Percentiles rank a stretch among this genome's conserved stretches.
Conservation (phyloP, 2,888 invertebrate species). For the Machimus atricapillus region DNA sequence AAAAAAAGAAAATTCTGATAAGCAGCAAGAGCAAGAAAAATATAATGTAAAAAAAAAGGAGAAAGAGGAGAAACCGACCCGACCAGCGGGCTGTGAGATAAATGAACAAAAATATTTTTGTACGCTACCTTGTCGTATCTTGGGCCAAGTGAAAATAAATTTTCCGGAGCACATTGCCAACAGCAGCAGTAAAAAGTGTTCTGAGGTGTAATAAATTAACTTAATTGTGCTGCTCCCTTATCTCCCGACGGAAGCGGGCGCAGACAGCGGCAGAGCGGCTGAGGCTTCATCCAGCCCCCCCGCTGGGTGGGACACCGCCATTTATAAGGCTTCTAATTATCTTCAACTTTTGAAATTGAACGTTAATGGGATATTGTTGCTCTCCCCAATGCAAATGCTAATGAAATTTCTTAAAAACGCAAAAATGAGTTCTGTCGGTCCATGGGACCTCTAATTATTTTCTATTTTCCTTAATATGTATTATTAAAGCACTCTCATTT, state of each 20-base stretch:
- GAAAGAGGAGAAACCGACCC: background rate
- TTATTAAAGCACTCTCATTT: background rate
- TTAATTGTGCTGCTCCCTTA: constrained; percentile 26
- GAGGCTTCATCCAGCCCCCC: background rate
- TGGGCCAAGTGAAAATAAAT: constrained; percentile 36
- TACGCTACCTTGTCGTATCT: background rate
- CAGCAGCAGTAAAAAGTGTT: constrained; percentile 31
- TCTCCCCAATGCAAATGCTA: background rate
- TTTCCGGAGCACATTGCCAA: constrained; percentile 33
- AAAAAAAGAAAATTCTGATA: background rate
- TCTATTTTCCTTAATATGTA: background rate
- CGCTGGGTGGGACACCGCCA: background rate
- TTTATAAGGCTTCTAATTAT: background rate
- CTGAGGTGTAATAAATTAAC: constrained; percentile 39
- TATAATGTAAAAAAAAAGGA: background rate
- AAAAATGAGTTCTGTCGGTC: background rate
- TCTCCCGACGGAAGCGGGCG: constrained; percentile 4
- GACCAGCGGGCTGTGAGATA: background rate
- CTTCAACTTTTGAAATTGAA: background rate
- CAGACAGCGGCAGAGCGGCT: background rate
- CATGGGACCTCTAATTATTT: background rate
- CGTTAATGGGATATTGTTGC: background rate
- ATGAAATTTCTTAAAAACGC: background rate
- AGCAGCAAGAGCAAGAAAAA: background rate
- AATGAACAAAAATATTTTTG: constrained; percentile 16